Base-by-base conservation (phyloP, 2,113 vertebrate genomes). In the Otocyon megalotis region DNA sequence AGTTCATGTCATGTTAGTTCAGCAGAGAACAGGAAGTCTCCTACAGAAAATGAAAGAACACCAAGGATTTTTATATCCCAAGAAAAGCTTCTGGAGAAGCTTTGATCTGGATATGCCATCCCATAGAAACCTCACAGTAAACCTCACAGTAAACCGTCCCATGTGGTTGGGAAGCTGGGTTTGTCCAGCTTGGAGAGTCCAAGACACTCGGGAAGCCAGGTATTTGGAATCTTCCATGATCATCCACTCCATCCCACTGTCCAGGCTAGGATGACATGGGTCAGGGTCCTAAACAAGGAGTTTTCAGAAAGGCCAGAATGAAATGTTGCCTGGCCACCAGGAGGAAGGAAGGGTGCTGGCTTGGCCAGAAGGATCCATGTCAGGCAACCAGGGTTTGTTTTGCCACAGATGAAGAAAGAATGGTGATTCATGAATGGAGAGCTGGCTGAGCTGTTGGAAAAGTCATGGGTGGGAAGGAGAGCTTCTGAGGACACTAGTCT, bases 341-440 rank as follows among this genome's bases (percentile, higher is more conserved):
- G n/a, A 35, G 74, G 35, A 71, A 79, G 48, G 65, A 53, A 14
- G 2, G 1, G 28, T n/a, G 32, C 11, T 9, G 1, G 22, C 15
- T 67, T 10, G 12, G 35, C 37, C 58, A 63, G 62, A 71, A 77
- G 53, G 86, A 79, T 0, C 5, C 37, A 22, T 43, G 54, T 86
- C 28, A n/a, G 65, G 37, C 67, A 88, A 30, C 8, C 5, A 24
- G 5, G 28, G n/a, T 43, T 80, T 88, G 43, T 91, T 87, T 95
- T 72, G 62, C 43, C 63, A 56, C 65, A 54, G 58, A 81, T n/a
- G 69, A 88, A 19, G 50, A 85, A 74, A 50, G 80, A 35, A 26
- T 30, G 30, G 43, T 79, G 88, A 97, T 93, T 95, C 87, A 86
- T 53, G 80, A 84, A 95, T 53, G 62, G 65, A 92, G 77, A 48